Evolutionary conservation across 2,797 vertebrate genomes (phyloP).

Genomic region (Allochrocebus solatus): DNA sequence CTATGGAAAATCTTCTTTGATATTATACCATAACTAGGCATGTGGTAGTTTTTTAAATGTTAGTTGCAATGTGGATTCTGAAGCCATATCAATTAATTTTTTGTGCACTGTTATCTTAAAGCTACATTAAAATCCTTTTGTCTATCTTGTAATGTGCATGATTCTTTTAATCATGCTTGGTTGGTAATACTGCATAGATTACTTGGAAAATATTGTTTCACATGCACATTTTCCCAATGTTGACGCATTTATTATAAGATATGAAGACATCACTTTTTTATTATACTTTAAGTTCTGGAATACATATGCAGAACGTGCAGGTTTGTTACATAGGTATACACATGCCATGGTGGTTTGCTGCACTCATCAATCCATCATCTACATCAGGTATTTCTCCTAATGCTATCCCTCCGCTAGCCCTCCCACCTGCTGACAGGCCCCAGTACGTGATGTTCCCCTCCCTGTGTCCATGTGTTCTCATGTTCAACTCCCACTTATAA

Average conservation of each 20-base stretch:
- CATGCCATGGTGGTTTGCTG: too few species aligned
- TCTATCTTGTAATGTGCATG: background rate
- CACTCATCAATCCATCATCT: too few species aligned
- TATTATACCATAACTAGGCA: background rate
- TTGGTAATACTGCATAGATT: background rate
- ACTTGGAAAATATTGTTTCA: background rate
- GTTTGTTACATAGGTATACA: too few species aligned
- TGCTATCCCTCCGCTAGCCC: too few species aligned
- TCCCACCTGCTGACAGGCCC: too few species aligned
- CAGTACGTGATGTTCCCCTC: accelerated
- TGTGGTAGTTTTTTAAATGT: background rate
- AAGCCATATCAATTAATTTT: background rate
- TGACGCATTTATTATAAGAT: background rate
- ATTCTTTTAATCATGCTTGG: background rate
- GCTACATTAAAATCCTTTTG: background rate
- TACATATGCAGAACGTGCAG: too few species aligned
- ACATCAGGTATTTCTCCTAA: too few species aligned
- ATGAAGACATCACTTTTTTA: background rate
- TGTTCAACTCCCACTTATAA: too few species aligned
- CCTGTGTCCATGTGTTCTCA: too few species aligned
- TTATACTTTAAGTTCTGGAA: too few species aligned
- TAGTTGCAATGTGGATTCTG: background rate
- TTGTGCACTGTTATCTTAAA: background rate
- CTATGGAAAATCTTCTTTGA: background rate
- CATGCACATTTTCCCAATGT: background rate